phyloP scores from a whole-genome alignment of 2,113 vertebrate species.

The Nothocercus julius region DNA sequence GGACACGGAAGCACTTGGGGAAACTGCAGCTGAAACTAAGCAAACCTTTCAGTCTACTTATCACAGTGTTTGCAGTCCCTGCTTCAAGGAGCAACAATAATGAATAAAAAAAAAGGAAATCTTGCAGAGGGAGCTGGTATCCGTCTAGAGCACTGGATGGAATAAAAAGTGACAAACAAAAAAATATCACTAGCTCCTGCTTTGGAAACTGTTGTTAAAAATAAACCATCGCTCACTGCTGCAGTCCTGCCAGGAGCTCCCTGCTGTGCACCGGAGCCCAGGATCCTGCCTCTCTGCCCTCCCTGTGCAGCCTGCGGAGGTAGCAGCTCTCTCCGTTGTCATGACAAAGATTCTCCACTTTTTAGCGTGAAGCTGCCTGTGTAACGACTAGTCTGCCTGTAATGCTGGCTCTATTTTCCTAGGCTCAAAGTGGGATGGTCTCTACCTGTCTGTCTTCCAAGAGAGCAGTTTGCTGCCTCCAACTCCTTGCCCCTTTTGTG shows the following conservation, averaged over 20 bases:
- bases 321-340: slow-evolving; percentile 46
- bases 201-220: slow-evolving; percentile 59
- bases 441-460: neutral
- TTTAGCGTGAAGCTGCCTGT: neutral
- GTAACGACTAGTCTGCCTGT: neutral
- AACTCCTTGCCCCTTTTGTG: fast-evolving
- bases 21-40: slow-evolving; percentile 53
- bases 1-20: slow-evolving; percentile 52
- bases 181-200: slow-evolving; percentile 37
- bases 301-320: neutral
- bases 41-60: slow-evolving; percentile 54
- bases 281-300: neutral
- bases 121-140: slow-evolving; percentile 1
- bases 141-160: slow-evolving; percentile 8
- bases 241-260: slow-evolving; percentile 8
- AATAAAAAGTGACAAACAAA: slow-evolving; percentile 55
- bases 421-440: neutral
- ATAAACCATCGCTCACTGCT: slow-evolving; percentile 47
- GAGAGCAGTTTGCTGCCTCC: neutral
- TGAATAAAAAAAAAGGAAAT: neutral
- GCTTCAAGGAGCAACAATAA: slow-evolving; percentile 55
- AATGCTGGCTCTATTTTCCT: neutral
- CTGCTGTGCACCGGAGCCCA: neutral
- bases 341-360: slow-evolving; percentile 37
- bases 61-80: neutral